Evolutionary conservation across 2,113 vertebrate species (phyloP).

Genomic region (Aix galericulata): DNA sequence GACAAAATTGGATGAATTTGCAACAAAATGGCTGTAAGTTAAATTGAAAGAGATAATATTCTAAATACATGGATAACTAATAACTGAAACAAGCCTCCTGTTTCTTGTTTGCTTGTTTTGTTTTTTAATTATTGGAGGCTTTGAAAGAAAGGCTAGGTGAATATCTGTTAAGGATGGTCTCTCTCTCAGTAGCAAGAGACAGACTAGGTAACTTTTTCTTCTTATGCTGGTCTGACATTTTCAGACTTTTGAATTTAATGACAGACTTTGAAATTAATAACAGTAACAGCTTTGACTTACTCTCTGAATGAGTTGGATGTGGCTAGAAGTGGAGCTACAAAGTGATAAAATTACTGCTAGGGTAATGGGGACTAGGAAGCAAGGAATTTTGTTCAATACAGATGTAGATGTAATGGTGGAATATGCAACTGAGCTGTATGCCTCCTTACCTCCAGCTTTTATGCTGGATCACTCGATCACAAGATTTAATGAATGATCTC

Average conservation of each 20-base stretch:
- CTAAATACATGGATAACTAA: neutral
- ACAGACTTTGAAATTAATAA: neutral
- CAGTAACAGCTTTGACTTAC: neutral
- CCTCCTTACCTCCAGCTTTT: neutral
- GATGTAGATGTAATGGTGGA: neutral
- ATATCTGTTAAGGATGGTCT: neutral
- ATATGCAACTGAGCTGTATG: neutral
- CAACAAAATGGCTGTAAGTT: neutral
- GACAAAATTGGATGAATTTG: neutral
- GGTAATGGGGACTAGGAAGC: neutral
- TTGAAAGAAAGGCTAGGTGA: neutral
- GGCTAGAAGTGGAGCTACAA: neutral
- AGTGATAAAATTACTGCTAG: neutral
- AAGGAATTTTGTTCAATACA: neutral
- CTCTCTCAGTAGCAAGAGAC: neutral
- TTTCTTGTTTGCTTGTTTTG: too few species aligned
- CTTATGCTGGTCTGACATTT: neutral
- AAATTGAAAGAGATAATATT: neutral
- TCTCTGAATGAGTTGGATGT: neutral
- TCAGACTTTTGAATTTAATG: neutral
- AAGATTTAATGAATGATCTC: neutral
- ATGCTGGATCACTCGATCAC: neutral
- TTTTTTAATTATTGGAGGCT: neutral
- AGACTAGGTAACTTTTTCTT: fast-evolving
- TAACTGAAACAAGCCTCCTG: too few species aligned